Evolutionary conservation across 1,140 invertebrate species (phyloP), one percentile per base, ranked within the genome.

Genomic region (Lepidurus packardi): DNA sequence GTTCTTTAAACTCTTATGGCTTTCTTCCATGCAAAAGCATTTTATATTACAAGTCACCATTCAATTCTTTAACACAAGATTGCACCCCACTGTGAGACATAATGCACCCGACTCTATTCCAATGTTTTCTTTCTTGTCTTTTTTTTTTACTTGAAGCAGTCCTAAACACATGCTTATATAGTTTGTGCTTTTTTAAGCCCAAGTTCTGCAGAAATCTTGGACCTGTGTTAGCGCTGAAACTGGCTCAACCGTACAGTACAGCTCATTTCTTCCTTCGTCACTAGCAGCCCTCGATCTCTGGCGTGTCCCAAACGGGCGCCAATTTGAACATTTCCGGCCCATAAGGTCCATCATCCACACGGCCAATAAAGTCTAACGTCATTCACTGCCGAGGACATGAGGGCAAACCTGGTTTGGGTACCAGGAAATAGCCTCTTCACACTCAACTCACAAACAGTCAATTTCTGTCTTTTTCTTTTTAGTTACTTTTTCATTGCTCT

Each of bases 291-390:
- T 65, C 53, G 53, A 9, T 65, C 53, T 65, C 53, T 7, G 53
- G 53, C 53, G n/a, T 65, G 53, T 65, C 53, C 53, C 53, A 21
- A 65, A 65, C 53, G 53, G 53, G 53, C 53, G 53, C 53, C 53
- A 65, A 65, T 65, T 65, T 65, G 53, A 65, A 65, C 53, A 65
- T 65, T 65, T 65, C 53, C 53, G 53, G 16, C 53, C 53, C 53
- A 21, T 65, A 65, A 65, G 53, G 53, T 65, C 53, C 53, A 65
- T 65, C 53, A 65, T 65, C 53, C 53, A 65, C 53, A 65, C 53
- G 53, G 53, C 53, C 53, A 65, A 65, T 65, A 65, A 65, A 65
- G 53, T 21, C 53, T 65, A 65, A 65, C 53, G 53, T 65, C 53
- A 65, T 65, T 65, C 53, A n/a, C 53, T n/a, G 53, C 21, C 6